Base-by-base conservation (phyloP, 2,797 vertebrate species). In the Poeciliopsis turneri region DNA sequence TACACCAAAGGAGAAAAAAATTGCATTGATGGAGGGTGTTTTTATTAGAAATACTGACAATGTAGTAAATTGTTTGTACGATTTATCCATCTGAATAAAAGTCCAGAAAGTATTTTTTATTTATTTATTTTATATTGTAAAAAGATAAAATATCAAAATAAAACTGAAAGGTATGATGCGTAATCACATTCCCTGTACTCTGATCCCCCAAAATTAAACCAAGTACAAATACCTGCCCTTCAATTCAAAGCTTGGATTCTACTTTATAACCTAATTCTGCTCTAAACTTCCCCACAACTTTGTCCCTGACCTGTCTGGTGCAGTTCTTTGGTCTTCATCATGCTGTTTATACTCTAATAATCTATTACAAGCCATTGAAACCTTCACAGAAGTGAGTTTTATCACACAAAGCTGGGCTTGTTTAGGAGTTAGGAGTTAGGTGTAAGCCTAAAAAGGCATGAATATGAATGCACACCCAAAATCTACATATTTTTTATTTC, bases 1-100 rank as follows among this genome's bases (percentile, higher is more conserved):
- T 87, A 87, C 77, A 78, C 73, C 81, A 92, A 83, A 87, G 94
- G 95, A 94, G 95, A 92, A 95, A 76, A 76, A 89, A 87, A 51
- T 15, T 87, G 90, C 68, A 53, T 85, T 92, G 91, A 91, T 85
- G 83, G 88, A 92, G 86, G 78, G 86, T 84, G 77, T 87, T 86
- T 91, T 89, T 85, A 72, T 93, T 92, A 86, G 77, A 88, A 91
- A 82, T 84, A 79, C 59, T 81, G 83, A 74, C 82, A 70, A 84
- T 75, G 59, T 86, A 86, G 89, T 88, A 36, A 30, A 69, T 86
- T 57, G 55, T 28, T 28, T 57, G 28, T 28, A 28, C 28, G n/a
- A 57, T 57, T 57, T 57, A 28, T 1, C 11, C 91, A 78, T 76
- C 72, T 84, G 78, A 84, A 82, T 83, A 79, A 75, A 87, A 84